phyloP scores from a whole-genome alignment of 2,797 vertebrate genomes.

The Pangasius mekongensis region DNA sequence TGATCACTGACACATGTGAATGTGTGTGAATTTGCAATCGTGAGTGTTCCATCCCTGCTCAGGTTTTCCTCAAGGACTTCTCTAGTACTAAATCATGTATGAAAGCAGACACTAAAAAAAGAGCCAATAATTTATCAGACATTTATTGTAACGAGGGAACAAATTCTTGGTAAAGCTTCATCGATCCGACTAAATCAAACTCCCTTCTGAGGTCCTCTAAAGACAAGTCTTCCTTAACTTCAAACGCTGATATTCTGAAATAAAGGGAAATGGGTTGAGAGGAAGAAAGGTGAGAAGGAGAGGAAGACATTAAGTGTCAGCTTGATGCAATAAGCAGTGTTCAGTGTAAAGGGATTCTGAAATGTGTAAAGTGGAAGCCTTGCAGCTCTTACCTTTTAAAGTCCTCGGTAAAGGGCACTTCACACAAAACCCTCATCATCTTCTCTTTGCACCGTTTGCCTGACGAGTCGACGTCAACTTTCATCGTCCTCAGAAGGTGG shows the following conservation, averaged over 20 bases:
- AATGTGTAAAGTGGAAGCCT: not conserved
- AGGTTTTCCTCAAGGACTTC: not conserved
- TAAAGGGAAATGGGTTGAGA: slow-evolving; percentile 26
- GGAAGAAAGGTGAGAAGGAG: no score
- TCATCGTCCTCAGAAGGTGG: slow-evolving; percentile 81
- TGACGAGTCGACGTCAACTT: slow-evolving; percentile 84
- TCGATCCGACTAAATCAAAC: slow-evolving; percentile 78
- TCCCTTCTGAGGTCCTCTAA: slow-evolving; percentile 76
- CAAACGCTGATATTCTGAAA: slow-evolving; percentile 80
- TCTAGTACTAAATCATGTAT: not conserved
- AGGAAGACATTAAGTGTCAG: not conserved
- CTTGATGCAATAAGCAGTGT: not conserved
- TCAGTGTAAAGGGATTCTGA: slow-evolving; percentile 2
- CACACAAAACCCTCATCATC: slow-evolving; percentile 84
- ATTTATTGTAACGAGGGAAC: slow-evolving; percentile 61
- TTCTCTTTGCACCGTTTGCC: slow-evolving; percentile 87
- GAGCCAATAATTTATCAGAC: not conserved
- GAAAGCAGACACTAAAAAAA: not conserved
- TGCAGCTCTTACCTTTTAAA: slow-evolving; percentile 48
- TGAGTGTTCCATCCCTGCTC: not conserved
- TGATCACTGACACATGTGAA: no score
- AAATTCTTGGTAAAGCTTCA: slow-evolving; percentile 75
- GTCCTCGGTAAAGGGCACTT: slow-evolving; percentile 61
- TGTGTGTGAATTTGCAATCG: not conserved
- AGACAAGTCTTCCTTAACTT: slow-evolving; percentile 80